phyloP scores from a whole-genome alignment of 2,797 vertebrate genomes.

The Malacoraja senta region DNA sequence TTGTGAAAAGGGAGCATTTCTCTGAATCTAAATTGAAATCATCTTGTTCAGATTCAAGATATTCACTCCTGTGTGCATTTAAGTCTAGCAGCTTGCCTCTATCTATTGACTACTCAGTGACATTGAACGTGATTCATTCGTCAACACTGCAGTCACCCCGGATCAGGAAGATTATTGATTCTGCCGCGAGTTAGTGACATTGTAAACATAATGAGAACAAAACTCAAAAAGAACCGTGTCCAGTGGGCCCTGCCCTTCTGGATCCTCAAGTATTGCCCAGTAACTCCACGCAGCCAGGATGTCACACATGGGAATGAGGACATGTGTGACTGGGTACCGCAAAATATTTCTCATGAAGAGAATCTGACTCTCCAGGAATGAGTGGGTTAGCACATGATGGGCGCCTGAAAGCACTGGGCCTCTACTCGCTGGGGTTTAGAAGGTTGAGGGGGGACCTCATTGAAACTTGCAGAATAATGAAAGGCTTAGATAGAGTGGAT shows the following conservation, averaged over 20 bases:
- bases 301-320: background rate
- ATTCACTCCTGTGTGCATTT: background rate
- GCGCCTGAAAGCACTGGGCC: no score
- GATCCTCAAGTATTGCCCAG: background rate
- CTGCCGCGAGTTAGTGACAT: background rate
- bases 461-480: no score
- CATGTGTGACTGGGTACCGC: background rate
- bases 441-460: no score
- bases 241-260: background rate
- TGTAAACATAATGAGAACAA: background rate
- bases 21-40: background rate
- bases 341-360: no score
- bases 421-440: no score
- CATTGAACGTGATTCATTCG: background rate
- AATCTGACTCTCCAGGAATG: no score
- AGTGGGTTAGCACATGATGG: no score
- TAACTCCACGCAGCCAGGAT: no score
- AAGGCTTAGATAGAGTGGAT: no score
- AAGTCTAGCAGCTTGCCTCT: background rate
- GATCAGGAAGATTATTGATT: background rate
- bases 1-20: background rate
- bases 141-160: background rate
- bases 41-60: background rate
- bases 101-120: background rate
- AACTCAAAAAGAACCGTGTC: background rate